These are phyloP conservation scores for Phyllotis vaccarum DNA, from an alignment of 2,797 vertebrate genomes.

Conservation along the genomic window DNA sequence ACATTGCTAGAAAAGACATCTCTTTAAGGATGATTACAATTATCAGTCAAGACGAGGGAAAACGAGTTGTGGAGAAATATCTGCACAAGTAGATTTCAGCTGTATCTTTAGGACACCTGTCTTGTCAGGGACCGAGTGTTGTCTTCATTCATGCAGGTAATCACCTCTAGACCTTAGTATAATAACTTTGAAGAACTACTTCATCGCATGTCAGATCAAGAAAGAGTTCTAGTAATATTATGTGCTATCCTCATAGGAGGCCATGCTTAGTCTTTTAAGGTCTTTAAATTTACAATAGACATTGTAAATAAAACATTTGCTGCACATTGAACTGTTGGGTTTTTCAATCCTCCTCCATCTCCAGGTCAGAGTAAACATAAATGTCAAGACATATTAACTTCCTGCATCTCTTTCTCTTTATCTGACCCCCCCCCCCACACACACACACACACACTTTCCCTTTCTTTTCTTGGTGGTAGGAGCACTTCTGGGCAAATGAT, in stretches of 20 bases:
- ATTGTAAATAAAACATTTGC: not conserved
- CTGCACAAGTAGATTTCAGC: not conserved
- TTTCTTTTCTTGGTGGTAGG: not conserved
- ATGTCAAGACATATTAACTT: not conserved
- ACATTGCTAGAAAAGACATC: constrained; percentile 65
- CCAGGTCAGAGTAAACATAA: not conserved
- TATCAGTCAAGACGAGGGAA: constrained; percentile 39
- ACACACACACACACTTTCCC: too few relatives aligned
- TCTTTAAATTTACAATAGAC: constrained; percentile 17
- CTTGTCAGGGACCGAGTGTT: not conserved
- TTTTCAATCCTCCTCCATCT: not conserved
- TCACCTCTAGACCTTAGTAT: not conserved
- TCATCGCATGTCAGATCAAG: not conserved
- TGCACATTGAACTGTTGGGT: not conserved
- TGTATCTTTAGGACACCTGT: not conserved
- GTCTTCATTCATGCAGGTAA: not conserved
- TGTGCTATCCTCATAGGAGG: not conserved
- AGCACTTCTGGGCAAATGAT: not conserved
- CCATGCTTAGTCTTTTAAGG: not conserved
- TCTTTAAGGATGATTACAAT: constrained; percentile 64
- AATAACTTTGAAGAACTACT: constrained; percentile 44
- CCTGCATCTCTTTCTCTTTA: not conserved
- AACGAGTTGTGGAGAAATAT: constrained; percentile 8
- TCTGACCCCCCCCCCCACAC: too few relatives aligned
- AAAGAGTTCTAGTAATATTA: not conserved